Evolutionary conservation across 2,113 vertebrate genomes (phyloP).

Genomic region (Gobio gobio): DNA sequence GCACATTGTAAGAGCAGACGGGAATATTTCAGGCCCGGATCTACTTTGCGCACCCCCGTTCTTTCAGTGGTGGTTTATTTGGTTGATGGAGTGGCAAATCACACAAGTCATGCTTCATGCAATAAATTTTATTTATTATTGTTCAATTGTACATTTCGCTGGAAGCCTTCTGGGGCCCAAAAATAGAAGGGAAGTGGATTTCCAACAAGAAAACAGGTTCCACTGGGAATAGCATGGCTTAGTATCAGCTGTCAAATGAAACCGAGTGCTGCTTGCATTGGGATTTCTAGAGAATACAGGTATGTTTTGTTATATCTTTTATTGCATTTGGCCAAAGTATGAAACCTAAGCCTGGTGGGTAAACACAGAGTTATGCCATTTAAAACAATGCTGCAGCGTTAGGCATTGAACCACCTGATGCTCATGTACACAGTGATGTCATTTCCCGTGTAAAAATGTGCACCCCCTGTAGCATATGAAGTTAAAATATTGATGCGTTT

Average conservation of each 20-base stretch:
- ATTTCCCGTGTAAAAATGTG: slow-evolving; percentile 83
- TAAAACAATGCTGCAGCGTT: slow-evolving; percentile 85
- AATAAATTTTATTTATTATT: slow-evolving; percentile 41
- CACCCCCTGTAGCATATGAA: slow-evolving; percentile 58
- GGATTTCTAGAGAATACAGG: slow-evolving; percentile 74
- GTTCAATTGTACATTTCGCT: slow-evolving; percentile 26
- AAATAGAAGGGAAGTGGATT: slow-evolving; percentile 41
- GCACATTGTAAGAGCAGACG: slow-evolving; percentile 21
- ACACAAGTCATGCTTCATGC: slow-evolving; percentile 18
- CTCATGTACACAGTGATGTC: slow-evolving; percentile 82
- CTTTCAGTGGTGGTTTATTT: slow-evolving; percentile 24
- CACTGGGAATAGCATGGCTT: slow-evolving; percentile 71
- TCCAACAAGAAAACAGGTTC: slow-evolving; percentile 69
- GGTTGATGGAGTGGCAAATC: slow-evolving; percentile 33
- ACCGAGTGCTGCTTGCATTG: slow-evolving; percentile 62
- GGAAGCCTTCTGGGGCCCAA: slow-evolving; percentile 27
- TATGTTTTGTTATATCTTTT: slow-evolving; percentile 80
- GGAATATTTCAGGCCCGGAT: slow-evolving; percentile 25
- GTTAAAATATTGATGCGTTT: slow-evolving; percentile 58
- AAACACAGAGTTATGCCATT: slow-evolving; percentile 81
- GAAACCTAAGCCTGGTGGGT: slow-evolving; percentile 76
- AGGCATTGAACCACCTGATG: slow-evolving; percentile 77
- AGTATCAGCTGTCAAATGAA: slow-evolving; percentile 78
- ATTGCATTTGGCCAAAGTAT: slow-evolving; percentile 78
- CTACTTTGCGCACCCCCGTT: neutral